phyloP scores from a whole-genome alignment of 2,888 invertebrate genomes.

The Apotomis capreana region DNA sequence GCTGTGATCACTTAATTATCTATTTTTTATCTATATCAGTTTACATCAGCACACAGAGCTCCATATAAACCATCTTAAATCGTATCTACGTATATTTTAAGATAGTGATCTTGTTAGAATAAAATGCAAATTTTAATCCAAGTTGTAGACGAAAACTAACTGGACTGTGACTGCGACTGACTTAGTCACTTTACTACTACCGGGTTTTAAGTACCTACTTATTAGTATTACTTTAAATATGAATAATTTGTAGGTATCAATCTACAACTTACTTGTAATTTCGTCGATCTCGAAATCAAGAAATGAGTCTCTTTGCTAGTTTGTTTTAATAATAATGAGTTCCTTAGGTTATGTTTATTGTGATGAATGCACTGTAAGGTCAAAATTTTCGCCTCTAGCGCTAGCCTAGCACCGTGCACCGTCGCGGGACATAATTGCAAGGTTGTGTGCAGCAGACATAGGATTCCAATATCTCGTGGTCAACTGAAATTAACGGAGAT shows the following conservation, averaged over 20 bases:
- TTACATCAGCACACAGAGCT: constrained; percentile 13
- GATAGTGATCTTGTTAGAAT: too few relatives aligned
- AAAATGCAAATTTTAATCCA: background rate
- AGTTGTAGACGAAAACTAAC: background rate
- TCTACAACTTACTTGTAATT: too few relatives aligned
- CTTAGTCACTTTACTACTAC: background rate
- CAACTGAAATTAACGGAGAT: constrained; percentile 34
- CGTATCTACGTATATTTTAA: constrained; percentile 2
- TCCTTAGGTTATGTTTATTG: background rate
- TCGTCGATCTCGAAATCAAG: too few relatives aligned
- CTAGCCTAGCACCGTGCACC: too few relatives aligned
- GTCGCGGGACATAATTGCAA: constrained; percentile 17
- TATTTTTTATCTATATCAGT: background rate
- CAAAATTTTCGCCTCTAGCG: constrained; percentile 4
- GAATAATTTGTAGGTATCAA: too few relatives aligned
- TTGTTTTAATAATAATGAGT: too few relatives aligned
- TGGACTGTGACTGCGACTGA: background rate
- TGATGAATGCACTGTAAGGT: constrained; percentile 1
- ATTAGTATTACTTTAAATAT: too few relatives aligned
- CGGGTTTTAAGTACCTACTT: too few relatives aligned
- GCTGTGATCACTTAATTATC: constrained; percentile 1
- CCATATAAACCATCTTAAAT: constrained; percentile 6
- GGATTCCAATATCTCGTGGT: constrained; percentile 33
- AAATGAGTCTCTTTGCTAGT: too few relatives aligned
- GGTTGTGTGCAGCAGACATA: constrained; percentile 23